These are phyloP conservation scores for Cheilinus undulatus DNA, from an alignment of 2,113 vertebrate genomes.

Conservation along the genomic window DNA sequence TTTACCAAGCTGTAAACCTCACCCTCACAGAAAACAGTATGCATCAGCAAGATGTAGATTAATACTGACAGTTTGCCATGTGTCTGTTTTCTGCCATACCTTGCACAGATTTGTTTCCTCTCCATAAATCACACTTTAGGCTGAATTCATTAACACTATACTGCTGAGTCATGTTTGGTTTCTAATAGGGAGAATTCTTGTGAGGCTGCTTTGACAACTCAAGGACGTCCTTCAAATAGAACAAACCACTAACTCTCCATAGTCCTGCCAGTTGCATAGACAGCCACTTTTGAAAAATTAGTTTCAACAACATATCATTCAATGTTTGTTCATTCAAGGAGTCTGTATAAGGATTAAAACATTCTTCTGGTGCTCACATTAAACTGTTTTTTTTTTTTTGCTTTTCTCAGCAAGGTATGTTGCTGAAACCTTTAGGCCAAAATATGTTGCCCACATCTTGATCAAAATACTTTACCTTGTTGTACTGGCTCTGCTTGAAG, in stretches of 20 bases:
- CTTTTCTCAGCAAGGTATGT: not conserved
- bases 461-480: constrained; percentile 72
- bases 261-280: not conserved
- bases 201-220: not conserved
- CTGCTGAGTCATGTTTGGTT: not conserved
- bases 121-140: not conserved
- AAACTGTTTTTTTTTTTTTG: too few relatives aligned
- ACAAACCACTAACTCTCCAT: not conserved
- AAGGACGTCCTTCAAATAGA: not conserved
- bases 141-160: not conserved
- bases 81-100: not conserved
- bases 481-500: constrained; percentile 71
- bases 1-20: too few relatives aligned
- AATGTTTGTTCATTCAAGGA: not conserved
- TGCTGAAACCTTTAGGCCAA: not conserved
- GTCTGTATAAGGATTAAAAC: not conserved
- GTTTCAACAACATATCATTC: not conserved
- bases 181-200: not conserved
- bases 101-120: not conserved
- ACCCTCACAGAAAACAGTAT: not conserved
- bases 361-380: not conserved
- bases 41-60: not conserved
- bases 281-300: not conserved
- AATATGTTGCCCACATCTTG: not conserved
- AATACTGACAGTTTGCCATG: not conserved